Base-by-base conservation (phyloP, 2,888 invertebrate genomes). In the Lepetodrilus schrolli region DNA sequence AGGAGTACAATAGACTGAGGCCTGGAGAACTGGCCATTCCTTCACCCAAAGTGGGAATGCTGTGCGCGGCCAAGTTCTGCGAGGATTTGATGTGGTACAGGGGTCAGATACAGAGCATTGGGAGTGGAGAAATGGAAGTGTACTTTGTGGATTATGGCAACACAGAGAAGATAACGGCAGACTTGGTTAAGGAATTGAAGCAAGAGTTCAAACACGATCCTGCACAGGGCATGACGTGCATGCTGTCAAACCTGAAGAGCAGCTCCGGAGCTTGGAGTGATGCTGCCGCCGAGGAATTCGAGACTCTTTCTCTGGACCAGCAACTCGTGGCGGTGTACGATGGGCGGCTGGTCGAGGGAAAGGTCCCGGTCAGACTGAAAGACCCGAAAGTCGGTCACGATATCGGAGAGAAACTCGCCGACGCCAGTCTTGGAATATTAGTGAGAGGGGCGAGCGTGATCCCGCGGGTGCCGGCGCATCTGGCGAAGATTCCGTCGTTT, bases 71-170 rank as follows among this genome's bases (percentile, higher is more conserved):
- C n/a, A 80, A 81, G 66, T 86, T 82, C 66, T 78, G 82, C 4
- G 86, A 83, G 30, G 86, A 88, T 75, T 76, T 78, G 1, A 74
- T 80, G 1, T 87, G 87, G 87, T 88, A 87, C 72, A 75, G 88
- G 30, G 86, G 84, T 0, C 74, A 75, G n/a, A 81, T 88, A 17
- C 51, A 76, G 5, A 66, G 76, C 1, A 70, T 78, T 0, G 58
- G 78, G 21, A 72, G 72, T 0, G 65, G 51, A 1, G 74, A 71
- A 17, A 77, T 80, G 1, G 72, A 72, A 58, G 86, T 90, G 0
- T 73, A 73, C 13, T 90, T 88, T 81, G 79, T 89, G 10, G 90
- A 90, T 77, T 89, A 86, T 80, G 90, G 90, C 7, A 90, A 90
- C 72, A 74, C 75, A 5, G 87, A 88, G 37, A 76, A 70, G n/a